These are phyloP conservation scores for Apodemia mormo DNA, from an alignment of 2,888 invertebrate genomes.

Conservation along the genomic window DNA sequence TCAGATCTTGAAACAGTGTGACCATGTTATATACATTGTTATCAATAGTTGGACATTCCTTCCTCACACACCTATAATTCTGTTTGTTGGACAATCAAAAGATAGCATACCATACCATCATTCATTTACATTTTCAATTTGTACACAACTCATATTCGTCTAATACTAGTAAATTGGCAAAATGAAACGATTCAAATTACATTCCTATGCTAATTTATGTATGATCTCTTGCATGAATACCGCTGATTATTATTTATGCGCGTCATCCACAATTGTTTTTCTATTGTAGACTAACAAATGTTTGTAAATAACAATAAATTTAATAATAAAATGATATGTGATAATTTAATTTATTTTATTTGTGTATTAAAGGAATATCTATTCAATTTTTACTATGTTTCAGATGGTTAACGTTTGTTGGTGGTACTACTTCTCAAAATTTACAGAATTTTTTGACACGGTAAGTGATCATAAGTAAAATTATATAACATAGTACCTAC, in stretches of 20 bases:
- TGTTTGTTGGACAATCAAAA: not conserved
- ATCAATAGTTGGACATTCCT: too few species aligned
- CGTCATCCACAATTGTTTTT: not conserved
- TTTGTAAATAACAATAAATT: slow-evolving; percentile 4
- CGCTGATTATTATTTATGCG: not conserved
- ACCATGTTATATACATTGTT: too few species aligned
- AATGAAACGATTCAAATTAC: not conserved
- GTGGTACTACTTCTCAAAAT: slow-evolving; percentile 98
- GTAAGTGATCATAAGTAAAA: slow-evolving; percentile 80
- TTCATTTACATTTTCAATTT: slow-evolving; percentile 3
- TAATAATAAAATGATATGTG: not conserved
- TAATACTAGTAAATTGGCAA: slow-evolving; percentile 5
- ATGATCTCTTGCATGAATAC: slow-evolving; percentile 5
- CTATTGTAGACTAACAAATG: not conserved
- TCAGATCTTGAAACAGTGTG: too few species aligned
- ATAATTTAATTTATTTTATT: not conserved
- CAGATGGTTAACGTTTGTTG: slow-evolving; percentile 97
- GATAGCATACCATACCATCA: not conserved
- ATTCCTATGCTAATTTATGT: slow-evolving; percentile 11
- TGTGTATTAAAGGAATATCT: not conserved
- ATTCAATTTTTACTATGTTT: slow-evolving; percentile 48
- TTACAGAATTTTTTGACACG: slow-evolving; percentile 97
- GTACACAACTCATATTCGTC: slow-evolving; percentile 3
- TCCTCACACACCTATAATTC: too few species aligned
- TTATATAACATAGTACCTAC: too few species aligned